These are phyloP conservation scores for Carassius gibelio DNA, from an alignment of 2,113 vertebrate genomes.

Conservation along the genomic window DNA sequence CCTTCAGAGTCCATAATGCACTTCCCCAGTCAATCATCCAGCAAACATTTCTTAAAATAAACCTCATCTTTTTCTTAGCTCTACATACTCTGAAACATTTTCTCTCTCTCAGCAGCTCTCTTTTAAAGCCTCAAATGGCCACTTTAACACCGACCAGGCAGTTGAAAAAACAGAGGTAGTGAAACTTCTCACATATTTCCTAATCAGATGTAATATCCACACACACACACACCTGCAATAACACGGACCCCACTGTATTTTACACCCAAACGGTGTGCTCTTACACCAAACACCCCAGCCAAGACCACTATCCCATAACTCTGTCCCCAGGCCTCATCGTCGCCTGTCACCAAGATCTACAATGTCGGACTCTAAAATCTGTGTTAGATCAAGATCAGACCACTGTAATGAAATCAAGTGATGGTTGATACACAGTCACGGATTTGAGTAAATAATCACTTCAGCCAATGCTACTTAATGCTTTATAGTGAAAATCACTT, in stretches of 20 bases:
- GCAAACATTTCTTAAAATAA: slow-evolving; percentile 52
- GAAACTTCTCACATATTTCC: slow-evolving; percentile 70
- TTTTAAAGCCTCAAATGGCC: slow-evolving; percentile 66
- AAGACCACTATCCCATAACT: slow-evolving; percentile 34
- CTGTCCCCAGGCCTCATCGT: slow-evolving; percentile 34
- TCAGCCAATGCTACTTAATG: no score
- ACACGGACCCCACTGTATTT: slow-evolving; percentile 65
- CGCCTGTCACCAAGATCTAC: background rate
- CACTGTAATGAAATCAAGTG: slow-evolving; percentile 7
- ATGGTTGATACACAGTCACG: slow-evolving; percentile 6
- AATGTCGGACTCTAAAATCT: slow-evolving; percentile 33
- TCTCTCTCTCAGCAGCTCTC: slow-evolving; percentile 13
- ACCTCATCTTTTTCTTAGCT: slow-evolving; percentile 30
- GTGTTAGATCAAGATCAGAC: slow-evolving; percentile 34
- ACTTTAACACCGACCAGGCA: slow-evolving; percentile 56
- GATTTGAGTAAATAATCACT: background rate
- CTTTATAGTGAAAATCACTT: background rate
- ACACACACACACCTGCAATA: slow-evolving; percentile 75
- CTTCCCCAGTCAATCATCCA: background rate
- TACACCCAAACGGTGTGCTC: slow-evolving; percentile 57
- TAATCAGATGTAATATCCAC: slow-evolving; percentile 68
- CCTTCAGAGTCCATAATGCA: slow-evolving; percentile 29
- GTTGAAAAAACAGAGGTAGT: slow-evolving; percentile 69
- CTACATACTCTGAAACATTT: slow-evolving; percentile 4
- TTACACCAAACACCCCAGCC: slow-evolving; percentile 44